A percentile compares a stretch with the other conserved stretches of the same genome.
Evolutionary conservation across 2,797 vertebrate genomes (phyloP).

Genomic region (Miichthys miiuy): DNA sequence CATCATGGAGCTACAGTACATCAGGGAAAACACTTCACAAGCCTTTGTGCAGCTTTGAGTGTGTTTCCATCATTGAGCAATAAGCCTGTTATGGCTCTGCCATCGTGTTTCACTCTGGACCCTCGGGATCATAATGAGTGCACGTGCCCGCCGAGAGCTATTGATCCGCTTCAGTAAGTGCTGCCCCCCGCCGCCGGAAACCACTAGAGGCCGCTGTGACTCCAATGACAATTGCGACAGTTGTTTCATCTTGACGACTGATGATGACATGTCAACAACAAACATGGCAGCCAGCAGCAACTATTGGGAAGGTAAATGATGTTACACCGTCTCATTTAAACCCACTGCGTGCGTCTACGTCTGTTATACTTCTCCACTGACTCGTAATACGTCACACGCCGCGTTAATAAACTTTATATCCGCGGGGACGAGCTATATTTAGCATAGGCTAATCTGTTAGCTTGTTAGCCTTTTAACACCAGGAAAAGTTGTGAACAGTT

Average conservation of each 20-base stretch:
- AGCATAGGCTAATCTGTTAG: conserved; percentile 56
- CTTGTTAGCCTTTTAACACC: not conserved
- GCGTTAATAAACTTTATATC: not conserved
- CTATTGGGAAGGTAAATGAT: conserved; percentile 92
- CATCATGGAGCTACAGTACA: not conserved
- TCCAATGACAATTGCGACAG: conserved; percentile 47
- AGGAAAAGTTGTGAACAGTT: not conserved
- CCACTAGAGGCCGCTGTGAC: conserved; percentile 41
- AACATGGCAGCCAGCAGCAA: conserved; percentile 90
- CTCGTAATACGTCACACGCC: not conserved
- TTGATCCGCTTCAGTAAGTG: not conserved
- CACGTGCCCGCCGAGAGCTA: not conserved
- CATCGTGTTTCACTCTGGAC: conserved; percentile 4
- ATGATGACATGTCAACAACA: conserved; percentile 87
- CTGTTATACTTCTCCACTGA: not conserved
- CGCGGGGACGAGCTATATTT: not conserved
- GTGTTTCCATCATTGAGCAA: conserved; percentile 8
- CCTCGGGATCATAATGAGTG: not conserved
- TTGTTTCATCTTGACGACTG: conserved; percentile 66
- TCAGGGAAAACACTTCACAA: not conserved
- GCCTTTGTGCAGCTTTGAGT: not conserved
- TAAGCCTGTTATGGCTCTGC: not conserved
- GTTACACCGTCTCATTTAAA: not conserved
- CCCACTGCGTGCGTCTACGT: fast-evolving
- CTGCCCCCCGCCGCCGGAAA: not conserved